phyloP scores from a whole-genome alignment of 1,140 invertebrate genomes.

The Pseudobourletiella spinata region DNA sequence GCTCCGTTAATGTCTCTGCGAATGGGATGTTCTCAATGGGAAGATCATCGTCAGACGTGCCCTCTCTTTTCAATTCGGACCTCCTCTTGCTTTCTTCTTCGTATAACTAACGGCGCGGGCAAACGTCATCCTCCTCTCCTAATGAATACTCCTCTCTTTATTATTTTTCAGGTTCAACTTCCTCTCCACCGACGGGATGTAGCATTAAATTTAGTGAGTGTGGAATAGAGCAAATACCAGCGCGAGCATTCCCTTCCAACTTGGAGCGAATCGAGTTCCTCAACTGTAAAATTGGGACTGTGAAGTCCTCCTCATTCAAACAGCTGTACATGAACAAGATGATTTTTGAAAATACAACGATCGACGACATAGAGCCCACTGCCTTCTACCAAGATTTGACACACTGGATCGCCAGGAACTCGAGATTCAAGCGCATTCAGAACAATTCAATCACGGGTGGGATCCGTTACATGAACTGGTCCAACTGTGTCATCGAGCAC shows the following conservation, averaged over 20 bases:
- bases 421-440: slow-evolving; percentile 48
- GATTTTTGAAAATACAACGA: slow-evolving; percentile 51
- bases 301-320: slow-evolving; percentile 54
- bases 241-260: slow-evolving; percentile 52
- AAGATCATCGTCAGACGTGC: too few relatives aligned
- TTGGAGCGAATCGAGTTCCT: slow-evolving; percentile 52
- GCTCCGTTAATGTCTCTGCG: too few relatives aligned
- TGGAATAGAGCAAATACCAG: slow-evolving; percentile 9
- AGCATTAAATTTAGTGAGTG: slow-evolving; percentile 11
- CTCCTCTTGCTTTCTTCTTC: too few relatives aligned
- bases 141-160: neutral
- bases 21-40: too few relatives aligned
- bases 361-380: slow-evolving; percentile 50
- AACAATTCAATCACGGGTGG: slow-evolving; percentile 54
- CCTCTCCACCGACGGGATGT: neutral
- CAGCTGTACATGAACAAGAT: slow-evolving; percentile 54
- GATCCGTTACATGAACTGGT: slow-evolving; percentile 50
- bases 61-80: too few relatives aligned
- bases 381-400: slow-evolving; percentile 51
- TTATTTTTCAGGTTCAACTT: neutral
- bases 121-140: neutral
- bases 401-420: slow-evolving; percentile 51
- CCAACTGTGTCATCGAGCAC: neutral
- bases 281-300: slow-evolving; percentile 47
- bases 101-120: neutral